Conservation (phyloP, 2,888 invertebrate species). For the Chromoteleia sp. region DNA sequence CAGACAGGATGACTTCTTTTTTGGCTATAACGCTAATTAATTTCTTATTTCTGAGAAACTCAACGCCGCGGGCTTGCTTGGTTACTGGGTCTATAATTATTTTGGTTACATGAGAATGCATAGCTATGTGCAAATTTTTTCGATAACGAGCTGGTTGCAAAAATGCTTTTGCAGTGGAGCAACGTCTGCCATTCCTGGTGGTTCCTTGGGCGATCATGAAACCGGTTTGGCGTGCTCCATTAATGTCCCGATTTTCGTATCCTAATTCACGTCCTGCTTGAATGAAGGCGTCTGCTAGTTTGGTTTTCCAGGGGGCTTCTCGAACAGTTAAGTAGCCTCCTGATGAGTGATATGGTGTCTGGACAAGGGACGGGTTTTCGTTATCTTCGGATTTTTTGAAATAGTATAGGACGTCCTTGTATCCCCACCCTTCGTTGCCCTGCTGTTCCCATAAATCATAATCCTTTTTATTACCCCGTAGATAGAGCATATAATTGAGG, state of each 20-base stretch:
- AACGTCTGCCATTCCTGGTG: conserved; percentile 93
- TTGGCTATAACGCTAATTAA: conserved; percentile 88
- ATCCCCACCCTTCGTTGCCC: conserved; percentile 96
- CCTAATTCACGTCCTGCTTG: conserved; percentile 96
- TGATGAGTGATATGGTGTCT: conserved; percentile 91
- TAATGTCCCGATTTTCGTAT: conserved; percentile 94
- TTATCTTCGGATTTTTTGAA: conserved; percentile 97
- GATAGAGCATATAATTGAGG: conserved; percentile 96
- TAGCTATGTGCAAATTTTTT: conserved; percentile 91
- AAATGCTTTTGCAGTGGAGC: conserved; percentile 94
- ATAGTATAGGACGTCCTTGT: conserved; percentile 91
- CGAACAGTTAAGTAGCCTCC: conserved; percentile 92
- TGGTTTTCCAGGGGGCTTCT: conserved; percentile 92
- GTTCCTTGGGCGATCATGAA: conserved; percentile 95
- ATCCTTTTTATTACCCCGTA: conserved; percentile 94
- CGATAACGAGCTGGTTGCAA: conserved; percentile 91
- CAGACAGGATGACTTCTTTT: conserved; percentile 93
- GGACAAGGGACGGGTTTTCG: conserved; percentile 92
- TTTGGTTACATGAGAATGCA: conserved; percentile 93
- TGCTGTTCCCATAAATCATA: conserved; percentile 95
- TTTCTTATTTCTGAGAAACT: conserved; percentile 89
- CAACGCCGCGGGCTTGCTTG: conserved; percentile 91
- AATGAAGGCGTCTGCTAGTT: conserved; percentile 92
- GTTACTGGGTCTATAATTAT: conserved; percentile 90
- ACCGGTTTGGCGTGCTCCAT: conserved; percentile 94